These are phyloP conservation scores for Avahi laniger DNA, from an alignment of 2,797 vertebrate species.

Conservation along the genomic window DNA sequence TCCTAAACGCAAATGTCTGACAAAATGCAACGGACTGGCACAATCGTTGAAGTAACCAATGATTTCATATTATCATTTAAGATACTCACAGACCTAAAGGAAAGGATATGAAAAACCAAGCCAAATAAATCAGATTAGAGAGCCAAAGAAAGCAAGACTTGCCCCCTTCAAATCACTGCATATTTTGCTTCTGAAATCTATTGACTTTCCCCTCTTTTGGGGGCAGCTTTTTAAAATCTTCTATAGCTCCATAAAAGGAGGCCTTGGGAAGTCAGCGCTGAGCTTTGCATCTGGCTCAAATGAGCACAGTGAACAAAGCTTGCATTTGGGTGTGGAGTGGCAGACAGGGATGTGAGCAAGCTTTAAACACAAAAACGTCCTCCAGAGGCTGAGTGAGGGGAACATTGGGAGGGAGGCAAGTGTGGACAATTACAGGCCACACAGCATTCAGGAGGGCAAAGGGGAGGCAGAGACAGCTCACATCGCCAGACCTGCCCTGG, in stretches of 20 bases:
- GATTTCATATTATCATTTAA: background rate
- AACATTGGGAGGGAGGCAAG: background rate
- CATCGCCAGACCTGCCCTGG: background rate
- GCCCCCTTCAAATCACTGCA: background rate
- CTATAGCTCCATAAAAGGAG: background rate
- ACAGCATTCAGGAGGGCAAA: background rate
- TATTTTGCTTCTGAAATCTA: background rate
- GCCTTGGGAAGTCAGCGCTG: background rate
- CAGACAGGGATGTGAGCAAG: background rate
- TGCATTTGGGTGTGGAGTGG: background rate
- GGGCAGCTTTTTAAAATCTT: background rate
- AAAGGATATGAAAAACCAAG: background rate
- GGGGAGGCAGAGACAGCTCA: background rate
- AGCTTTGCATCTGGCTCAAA: background rate
- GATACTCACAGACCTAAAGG: background rate
- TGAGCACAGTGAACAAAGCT: background rate
- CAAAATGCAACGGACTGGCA: background rate
- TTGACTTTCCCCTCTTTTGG: background rate
- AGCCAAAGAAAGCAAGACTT: background rate
- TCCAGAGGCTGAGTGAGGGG: background rate
- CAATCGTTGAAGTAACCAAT: too few relatives aligned
- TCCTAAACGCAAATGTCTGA: background rate
- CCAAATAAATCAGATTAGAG: background rate
- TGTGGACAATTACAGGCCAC: rapidly evolving
- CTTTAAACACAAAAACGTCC: background rate